Evolutionary conservation across 2,113 vertebrate species (phyloP).

Genomic region (Petaurus breviceps): DNA sequence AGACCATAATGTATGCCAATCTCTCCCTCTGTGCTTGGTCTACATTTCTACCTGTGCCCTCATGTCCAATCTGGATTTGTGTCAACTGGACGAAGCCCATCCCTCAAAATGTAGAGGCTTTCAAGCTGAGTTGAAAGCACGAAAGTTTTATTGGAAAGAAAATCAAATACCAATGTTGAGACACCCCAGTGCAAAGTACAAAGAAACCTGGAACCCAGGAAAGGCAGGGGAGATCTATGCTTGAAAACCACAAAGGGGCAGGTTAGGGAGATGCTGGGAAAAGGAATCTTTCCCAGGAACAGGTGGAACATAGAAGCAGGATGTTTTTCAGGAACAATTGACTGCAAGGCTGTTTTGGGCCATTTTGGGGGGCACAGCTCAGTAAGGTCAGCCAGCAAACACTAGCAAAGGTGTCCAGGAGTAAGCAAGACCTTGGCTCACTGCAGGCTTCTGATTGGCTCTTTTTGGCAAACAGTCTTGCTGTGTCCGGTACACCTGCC

Average conservation of each 20-base stretch:
- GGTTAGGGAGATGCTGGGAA: background rate
- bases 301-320: background rate
- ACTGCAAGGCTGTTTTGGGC: background rate
- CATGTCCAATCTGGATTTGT: background rate
- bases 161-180: background rate
- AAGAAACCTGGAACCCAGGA: background rate
- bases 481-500: background rate
- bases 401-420: background rate
- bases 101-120: background rate
- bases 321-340: background rate
- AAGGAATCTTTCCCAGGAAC: background rate
- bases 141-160: background rate
- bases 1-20: background rate
- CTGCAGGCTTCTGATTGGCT: background rate
- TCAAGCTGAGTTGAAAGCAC: background rate
- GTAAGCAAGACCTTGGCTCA: background rate
- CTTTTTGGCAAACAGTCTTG: background rate
- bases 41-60: background rate
- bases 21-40: background rate
- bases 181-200: background rate
- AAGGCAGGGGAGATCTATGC: background rate
- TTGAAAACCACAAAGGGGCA: background rate
- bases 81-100: too few relatives aligned
- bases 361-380: background rate
- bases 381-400: background rate